phyloP scores from a whole-genome alignment of 2,888 invertebrate species.

The Iphiclides podalirius region DNA sequence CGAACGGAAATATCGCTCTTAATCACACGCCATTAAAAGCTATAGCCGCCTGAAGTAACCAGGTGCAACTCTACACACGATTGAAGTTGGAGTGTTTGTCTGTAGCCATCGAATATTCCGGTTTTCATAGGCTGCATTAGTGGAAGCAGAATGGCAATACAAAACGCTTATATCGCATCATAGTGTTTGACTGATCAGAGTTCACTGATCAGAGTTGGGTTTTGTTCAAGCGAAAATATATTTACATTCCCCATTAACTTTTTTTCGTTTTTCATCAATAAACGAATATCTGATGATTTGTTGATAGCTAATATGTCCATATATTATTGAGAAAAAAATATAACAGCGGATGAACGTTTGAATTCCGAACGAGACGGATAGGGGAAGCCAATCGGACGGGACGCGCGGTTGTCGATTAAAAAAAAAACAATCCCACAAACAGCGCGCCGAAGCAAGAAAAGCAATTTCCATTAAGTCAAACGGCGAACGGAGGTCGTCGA shows the following conservation, averaged over 20 bases:
- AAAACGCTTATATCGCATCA: background rate
- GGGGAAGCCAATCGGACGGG: conserved; percentile 26
- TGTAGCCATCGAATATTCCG: conserved; percentile 8
- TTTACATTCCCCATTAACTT: no score
- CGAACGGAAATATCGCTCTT: conserved; percentile 5
- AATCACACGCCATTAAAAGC: background rate
- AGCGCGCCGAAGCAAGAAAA: conserved; percentile 62
- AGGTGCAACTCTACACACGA: conserved; percentile 1
- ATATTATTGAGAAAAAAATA: no score
- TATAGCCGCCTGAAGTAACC: background rate
- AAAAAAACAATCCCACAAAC: conserved; percentile 40
- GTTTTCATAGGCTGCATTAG: no score
- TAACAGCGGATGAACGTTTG: background rate
- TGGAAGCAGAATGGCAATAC: no score
- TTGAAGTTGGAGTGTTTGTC: conserved; percentile 7
- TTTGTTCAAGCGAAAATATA: no score
- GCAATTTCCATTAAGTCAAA: conserved; percentile 76
- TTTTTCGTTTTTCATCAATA: no score
- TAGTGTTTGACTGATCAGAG: no score
- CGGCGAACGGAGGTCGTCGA: conserved; percentile 69
- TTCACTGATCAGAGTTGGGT: no score
- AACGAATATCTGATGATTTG: no score
- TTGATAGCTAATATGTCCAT: no score
- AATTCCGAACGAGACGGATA: background rate
- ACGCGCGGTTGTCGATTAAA: conserved; percentile 44